These are phyloP conservation scores for Watsonalla cultraria DNA, from an alignment of 2,888 invertebrate genomes.

Conservation along the genomic window DNA sequence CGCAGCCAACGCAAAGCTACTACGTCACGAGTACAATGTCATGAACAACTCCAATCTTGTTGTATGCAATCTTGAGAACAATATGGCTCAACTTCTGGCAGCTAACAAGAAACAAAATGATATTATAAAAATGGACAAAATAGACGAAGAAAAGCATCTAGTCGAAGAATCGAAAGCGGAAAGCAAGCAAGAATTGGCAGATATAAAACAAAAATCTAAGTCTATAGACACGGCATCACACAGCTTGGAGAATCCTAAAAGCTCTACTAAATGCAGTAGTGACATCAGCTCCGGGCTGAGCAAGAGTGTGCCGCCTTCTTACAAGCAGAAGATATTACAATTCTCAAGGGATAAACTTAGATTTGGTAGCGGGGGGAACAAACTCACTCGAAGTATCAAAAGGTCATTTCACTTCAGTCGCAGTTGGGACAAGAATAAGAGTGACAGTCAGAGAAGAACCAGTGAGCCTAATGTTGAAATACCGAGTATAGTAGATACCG, in stretches of 20 bases:
- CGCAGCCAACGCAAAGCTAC: conserved; percentile 64
- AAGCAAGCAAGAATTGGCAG: conserved; percentile 29
- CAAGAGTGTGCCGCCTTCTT: conserved; percentile 74
- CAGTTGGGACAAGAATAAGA: conserved; percentile 69
- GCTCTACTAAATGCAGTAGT: conserved; percentile 62
- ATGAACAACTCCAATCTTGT: conserved; percentile 73
- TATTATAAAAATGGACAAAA: conserved; percentile 61
- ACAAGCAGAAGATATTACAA: conserved; percentile 70
- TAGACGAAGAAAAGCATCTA: conserved; percentile 61
- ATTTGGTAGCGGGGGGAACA: conserved; percentile 69
- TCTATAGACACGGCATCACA: conserved; percentile 65
- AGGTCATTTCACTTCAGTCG: conserved; percentile 70
- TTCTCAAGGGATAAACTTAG: conserved; percentile 71
- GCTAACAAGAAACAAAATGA: conserved; percentile 57
- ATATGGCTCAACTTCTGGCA: conserved; percentile 68
- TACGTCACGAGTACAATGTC: conserved; percentile 69
- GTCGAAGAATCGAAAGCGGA: conserved; percentile 25
- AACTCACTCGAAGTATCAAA: conserved; percentile 69
- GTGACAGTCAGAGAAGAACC: conserved; percentile 57
- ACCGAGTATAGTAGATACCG: conserved; percentile 41
- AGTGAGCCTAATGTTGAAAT: conserved; percentile 67
- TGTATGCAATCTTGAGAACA: conserved; percentile 70
- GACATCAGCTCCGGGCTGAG: conserved; percentile 65
- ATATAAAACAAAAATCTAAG: conserved; percentile 52
- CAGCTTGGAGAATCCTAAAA: conserved; percentile 67